Base-by-base conservation (phyloP, 2,888 invertebrate species). In the Hypomecis atomaria region DNA sequence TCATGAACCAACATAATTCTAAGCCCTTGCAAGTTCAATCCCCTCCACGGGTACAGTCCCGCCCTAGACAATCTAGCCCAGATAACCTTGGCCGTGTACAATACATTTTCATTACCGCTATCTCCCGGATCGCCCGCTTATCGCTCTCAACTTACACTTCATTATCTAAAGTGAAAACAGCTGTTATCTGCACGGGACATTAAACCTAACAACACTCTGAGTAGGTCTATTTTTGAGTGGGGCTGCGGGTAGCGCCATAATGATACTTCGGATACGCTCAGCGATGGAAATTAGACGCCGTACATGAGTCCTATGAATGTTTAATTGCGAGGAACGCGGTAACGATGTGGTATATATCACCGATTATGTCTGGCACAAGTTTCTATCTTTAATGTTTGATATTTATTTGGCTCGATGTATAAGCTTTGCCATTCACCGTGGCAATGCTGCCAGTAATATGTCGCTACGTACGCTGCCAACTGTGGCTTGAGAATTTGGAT, bases 281-380 rank as follows among this genome's bases (percentile, higher is more conserved):
- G 68, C 64, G 65, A 72, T 72, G 72, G 71, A 72, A 71, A 72
- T 72, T 71, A 70, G 69, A 62, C 65, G 71, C 67, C 72, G 69
- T 71, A 69, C 65, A 61, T 61, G 65, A 62, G 66, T 64, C 54
- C 66, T 67, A 66, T 72, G 72, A 67, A 71, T 70, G 70, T 66
- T 59, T 66, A 71, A 71, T 66, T 66, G 62, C 43, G 63, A 62
- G 58, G 60, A 63, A 63, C 45, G 63, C 45, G 65, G 67, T 70
- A 69, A 71, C 66, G 71, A 66, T 66, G 48, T 44, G 40, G 44
- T 37, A 60, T 66, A 62, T 60, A 54, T 65, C 48, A 23, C 44
- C 38, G 52, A 42, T 50, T 53, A 53, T 57, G 44, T 55, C 40
- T 59, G 54, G 54, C 57, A 55, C 23, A 6, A 23, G 23, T 3